Evolutionary conservation across 2,888 invertebrate genomes (phyloP).

Genomic region (Cremastobaeus sp.): DNA sequence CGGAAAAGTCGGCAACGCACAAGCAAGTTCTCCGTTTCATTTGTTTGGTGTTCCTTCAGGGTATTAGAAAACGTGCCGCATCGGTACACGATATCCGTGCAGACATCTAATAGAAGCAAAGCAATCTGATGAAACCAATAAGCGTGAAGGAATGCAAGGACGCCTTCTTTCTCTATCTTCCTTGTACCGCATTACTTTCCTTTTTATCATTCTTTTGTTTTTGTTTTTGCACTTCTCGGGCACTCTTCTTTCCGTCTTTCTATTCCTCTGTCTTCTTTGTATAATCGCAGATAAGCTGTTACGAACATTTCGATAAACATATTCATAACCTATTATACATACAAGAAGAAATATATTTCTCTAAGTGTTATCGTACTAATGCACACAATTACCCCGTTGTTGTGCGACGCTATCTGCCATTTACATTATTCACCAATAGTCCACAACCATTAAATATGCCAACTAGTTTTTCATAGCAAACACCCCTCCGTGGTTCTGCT

Average conservation of each 20-base stretch:
- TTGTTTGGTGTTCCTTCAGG: conserved; percentile 73
- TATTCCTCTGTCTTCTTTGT: conserved; percentile 44
- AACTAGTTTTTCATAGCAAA: conserved; percentile 18
- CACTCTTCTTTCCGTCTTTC: conserved; percentile 46
- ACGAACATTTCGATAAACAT: conserved; percentile 55
- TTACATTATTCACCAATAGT: conserved; percentile 24
- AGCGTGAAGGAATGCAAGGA: conserved; percentile 75
- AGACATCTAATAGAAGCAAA: conserved; percentile 75
- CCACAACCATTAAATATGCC: conserved; percentile 14
- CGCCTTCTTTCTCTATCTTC: conserved; percentile 61
- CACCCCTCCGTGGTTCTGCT: conserved; percentile 3
- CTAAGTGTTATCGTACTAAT: conserved; percentile 52
- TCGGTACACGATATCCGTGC: conserved; percentile 71
- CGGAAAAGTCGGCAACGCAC: conserved; percentile 39
- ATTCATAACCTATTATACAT: conserved; percentile 49
- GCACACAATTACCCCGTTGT: conserved; percentile 40
- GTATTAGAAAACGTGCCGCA: conserved; percentile 73
- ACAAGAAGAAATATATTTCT: conserved; percentile 41
- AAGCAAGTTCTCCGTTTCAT: conserved; percentile 65
- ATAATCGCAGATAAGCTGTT: conserved; percentile 55
- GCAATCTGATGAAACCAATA: conserved; percentile 77
- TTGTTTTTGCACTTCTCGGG: conserved; percentile 44
- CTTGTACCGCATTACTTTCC: conserved; percentile 58
- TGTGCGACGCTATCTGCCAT: conserved; percentile 25
- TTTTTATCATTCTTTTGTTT: conserved; percentile 54